Evolutionary conservation across 2,113 vertebrate genomes (phyloP).

Genomic region (Salvelinus alpinus): DNA sequence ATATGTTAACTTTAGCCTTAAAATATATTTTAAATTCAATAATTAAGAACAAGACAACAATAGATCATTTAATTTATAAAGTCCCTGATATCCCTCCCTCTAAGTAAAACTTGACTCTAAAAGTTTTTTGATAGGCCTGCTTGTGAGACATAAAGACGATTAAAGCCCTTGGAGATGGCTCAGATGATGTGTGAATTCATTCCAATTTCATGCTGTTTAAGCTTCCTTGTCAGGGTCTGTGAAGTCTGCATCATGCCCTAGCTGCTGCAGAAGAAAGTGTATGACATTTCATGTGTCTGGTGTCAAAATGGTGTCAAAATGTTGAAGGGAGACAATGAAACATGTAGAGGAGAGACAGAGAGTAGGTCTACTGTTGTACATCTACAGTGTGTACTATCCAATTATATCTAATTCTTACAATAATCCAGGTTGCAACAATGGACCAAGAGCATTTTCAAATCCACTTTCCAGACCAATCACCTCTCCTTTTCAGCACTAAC

Average conservation of each 20-base stretch:
- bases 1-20: not conserved
- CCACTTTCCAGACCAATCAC: too few relatives aligned
- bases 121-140: not conserved
- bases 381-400: too few relatives aligned
- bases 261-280: conserved; percentile 11
- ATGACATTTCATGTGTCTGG: too few relatives aligned
- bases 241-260: not conserved
- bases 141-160: not conserved
- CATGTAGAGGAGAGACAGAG: too few relatives aligned
- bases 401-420: too few relatives aligned
- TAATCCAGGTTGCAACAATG: too few relatives aligned
- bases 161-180: conserved; percentile 5
- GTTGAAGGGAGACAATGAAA: not conserved
- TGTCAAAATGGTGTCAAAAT: not conserved
- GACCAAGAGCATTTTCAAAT: too few relatives aligned
- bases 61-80: not conserved
- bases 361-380: too few relatives aligned
- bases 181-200: conserved; percentile 27
- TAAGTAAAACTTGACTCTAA: not conserved
- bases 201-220: conserved; percentile 24
- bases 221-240: not conserved
- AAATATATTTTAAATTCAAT: conserved; percentile 2
- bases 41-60: not conserved
- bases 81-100: not conserved
- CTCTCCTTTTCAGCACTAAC: not conserved